Evolutionary conservation across 2,888 invertebrate genomes (phyloP), one percentile per base, ranked within the genome.

Genomic region (Panopea generosa): DNA sequence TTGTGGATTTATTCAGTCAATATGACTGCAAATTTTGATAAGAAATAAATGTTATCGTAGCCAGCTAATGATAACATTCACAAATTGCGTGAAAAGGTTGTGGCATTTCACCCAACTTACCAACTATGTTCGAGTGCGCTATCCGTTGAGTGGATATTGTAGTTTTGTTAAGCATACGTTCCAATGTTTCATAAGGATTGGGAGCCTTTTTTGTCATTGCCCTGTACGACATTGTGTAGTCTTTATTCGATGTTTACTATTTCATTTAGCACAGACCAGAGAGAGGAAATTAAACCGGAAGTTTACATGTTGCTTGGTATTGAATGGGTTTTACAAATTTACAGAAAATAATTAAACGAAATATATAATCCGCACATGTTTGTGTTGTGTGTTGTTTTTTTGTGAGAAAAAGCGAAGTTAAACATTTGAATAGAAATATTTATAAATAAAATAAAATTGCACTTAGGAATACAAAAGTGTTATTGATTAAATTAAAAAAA

Each of bases 91-190:
- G 63, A 63, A 63, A 33, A 38, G 33, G 18, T 55, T 47, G 20
- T 47, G 7, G 20, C n/a, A 47, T n/a, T 47, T 20, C 47, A 20
- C 47, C 47, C 27, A 3, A 82, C 89, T 84, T 79, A 91, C 91
- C 88, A 20, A 90, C 83, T 4, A 91, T 90, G 63, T 90, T 84
- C 43, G 80, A 75, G 71, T 91, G 91, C 33, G 85, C 80, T 14
- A 88, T 63, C 52, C 90, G 82, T 70, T 91, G 88, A 52, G 90
- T 90, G 4, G 87, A 74, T 27, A 91, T 79, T 2, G 89, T 87
- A 18, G 90, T 90, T 77, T 87, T 90, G 74, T 90, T 91, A 29
- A 90, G 76, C 82, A 90, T 89, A 61, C 89, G 82, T 65, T 91
- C 91, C 33, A 91, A 82, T 18, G 85, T 80, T 71, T 89, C 88